These are phyloP conservation scores for Drosophila mimica DNA, from an alignment of 2,888 invertebrate genomes.

Conservation along the genomic window DNA sequence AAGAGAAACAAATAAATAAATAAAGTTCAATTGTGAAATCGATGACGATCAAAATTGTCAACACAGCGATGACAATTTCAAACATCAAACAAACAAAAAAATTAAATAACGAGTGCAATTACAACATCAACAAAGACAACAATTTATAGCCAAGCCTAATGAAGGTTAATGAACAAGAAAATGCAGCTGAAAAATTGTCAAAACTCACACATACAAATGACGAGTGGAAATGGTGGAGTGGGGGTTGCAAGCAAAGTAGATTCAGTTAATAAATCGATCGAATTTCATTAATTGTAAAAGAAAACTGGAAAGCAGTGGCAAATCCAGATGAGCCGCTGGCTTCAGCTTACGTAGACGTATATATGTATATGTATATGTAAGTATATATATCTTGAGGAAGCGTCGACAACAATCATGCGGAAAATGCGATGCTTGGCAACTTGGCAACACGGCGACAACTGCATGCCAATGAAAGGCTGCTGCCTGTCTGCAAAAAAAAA, in stretches of 20 bases:
- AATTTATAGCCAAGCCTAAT: slow-evolving; percentile 60
- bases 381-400: slow-evolving; percentile 57
- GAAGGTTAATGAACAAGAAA: slow-evolving; percentile 78
- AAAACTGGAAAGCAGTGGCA: slow-evolving; percentile 57
- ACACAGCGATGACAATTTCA: slow-evolving; percentile 42
- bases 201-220: slow-evolving; percentile 24
- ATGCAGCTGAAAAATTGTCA: slow-evolving; percentile 50
- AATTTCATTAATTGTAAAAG: slow-evolving; percentile 82
- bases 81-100: slow-evolving; percentile 19
- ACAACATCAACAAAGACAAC: slow-evolving; percentile 29
- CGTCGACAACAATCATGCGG: slow-evolving; percentile 68
- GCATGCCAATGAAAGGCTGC: slow-evolving; percentile 66
- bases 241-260: slow-evolving; percentile 23
- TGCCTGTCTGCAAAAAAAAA: slow-evolving; percentile 34
- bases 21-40: slow-evolving; percentile 77
- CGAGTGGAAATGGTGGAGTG: not conserved
- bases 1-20: slow-evolving; percentile 72
- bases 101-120: slow-evolving; percentile 28
- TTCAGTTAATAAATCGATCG: slow-evolving; percentile 82
- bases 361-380: not conserved
- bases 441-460: slow-evolving; percentile 62
- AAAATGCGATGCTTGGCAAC: slow-evolving; percentile 60
- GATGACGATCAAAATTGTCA: slow-evolving; percentile 65
- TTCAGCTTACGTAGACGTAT: slow-evolving; percentile 15
- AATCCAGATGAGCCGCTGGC: slow-evolving; percentile 31